phyloP scores from a whole-genome alignment of 2,888 invertebrate species.

The Diarsia brunnea region DNA sequence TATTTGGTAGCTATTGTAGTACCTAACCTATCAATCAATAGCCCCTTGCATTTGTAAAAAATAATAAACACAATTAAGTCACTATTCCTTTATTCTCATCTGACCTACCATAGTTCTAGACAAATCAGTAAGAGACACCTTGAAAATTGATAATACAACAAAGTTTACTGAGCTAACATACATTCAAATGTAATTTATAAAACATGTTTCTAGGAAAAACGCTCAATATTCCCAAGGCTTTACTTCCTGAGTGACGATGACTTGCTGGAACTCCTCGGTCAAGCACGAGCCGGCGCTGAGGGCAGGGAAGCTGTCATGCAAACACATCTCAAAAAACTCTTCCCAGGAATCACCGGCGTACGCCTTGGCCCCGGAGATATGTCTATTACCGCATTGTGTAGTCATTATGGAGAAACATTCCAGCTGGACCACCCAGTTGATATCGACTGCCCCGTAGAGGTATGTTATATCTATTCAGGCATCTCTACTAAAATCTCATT shows the following conservation, averaged over 20 bases:
- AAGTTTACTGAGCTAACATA: neutral
- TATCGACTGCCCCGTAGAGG: conserved; percentile 95
- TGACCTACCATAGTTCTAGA: neutral
- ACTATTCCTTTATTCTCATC: conserved; percentile 9
- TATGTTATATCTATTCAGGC: conserved; percentile 70
- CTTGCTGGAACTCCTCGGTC: conserved; percentile 98
- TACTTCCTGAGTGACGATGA: conserved; percentile 99
- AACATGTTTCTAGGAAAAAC: conserved; percentile 93
- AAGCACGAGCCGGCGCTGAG: conserved; percentile 93
- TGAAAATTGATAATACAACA: neutral
- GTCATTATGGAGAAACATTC: conserved; percentile 94
- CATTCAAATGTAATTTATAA: neutral
- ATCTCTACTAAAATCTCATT: neutral
- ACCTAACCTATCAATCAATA: neutral
- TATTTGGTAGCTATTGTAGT: neutral
- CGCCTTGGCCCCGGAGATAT: conserved; percentile 91
- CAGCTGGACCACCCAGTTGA: conserved; percentile 92
- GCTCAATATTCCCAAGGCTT: conserved; percentile 98
- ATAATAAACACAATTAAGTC: neutral
- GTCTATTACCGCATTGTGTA: conserved; percentile 93
- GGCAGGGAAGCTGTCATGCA: conserved; percentile 95
- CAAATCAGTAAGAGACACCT: neutral
- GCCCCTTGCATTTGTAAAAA: neutral
- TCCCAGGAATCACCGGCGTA: conserved; percentile 96
- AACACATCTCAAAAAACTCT: conserved; percentile 98